Conservation (phyloP, 2,113 vertebrate genomes). For the Toxotes jaculatrix region DNA sequence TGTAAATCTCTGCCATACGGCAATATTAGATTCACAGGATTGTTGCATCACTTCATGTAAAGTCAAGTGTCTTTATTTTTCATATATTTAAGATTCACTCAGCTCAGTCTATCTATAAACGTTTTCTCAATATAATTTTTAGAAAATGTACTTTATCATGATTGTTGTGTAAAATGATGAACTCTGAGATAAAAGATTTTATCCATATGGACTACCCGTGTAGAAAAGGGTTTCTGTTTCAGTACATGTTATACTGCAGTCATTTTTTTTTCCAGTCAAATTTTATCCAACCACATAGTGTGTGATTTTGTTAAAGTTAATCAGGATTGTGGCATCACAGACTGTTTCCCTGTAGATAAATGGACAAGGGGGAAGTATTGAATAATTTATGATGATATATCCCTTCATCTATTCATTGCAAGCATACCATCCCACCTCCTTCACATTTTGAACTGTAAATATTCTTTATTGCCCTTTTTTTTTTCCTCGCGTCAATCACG, state of each 20-base stretch:
- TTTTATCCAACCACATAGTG: neutral
- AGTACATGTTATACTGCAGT: neutral
- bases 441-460: conserved; percentile 27
- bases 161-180: neutral
- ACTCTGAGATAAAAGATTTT: neutral
- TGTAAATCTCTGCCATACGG: neutral
- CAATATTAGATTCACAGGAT: neutral
- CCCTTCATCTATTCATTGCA: conserved; percentile 1
- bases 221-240: neutral
- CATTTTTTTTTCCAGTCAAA: neutral
- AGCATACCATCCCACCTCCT: neutral
- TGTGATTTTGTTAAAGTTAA: neutral
- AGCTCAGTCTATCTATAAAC: neutral
- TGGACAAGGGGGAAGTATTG: neutral
- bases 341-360: neutral
- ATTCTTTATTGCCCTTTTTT: conserved; percentile 8
- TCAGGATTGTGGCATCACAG: neutral
- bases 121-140: neutral
- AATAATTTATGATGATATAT: neutral
- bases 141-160: neutral
- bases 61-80: neutral
- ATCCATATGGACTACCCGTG: no score
- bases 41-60: neutral
- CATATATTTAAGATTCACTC: neutral
- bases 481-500: conserved; percentile 28